Evolutionary conservation across 92 coral and sea anemone species (phyloP).

Genomic region (Parazoanthus atlanticus): DNA sequence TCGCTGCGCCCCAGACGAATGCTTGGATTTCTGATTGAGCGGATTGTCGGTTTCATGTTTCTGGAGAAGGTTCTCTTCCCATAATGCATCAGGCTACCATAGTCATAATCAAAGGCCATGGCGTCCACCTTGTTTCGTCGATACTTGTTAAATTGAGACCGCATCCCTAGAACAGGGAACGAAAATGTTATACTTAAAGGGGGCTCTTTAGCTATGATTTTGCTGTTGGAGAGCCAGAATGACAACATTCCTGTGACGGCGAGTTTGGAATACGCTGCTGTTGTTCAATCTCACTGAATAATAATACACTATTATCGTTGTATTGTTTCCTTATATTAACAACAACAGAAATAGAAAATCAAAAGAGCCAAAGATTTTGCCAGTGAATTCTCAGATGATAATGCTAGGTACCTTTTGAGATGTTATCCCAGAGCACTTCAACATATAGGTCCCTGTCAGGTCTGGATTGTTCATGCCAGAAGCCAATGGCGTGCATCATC

Average conservation of each 20-base stretch:
- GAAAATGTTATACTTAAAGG: too few relatives aligned
- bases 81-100: constrained; percentile 88
- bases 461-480: constrained; percentile 95
- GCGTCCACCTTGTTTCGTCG: constrained; percentile 78
- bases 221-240: background rate
- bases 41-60: constrained; percentile 74
- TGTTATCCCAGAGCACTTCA: constrained; percentile 94
- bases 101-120: constrained; percentile 82
- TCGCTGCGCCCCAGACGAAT: constrained; percentile 76
- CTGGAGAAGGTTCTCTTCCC: constrained; percentile 81
- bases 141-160: constrained; percentile 81
- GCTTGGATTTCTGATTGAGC: constrained; percentile 72
- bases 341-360: background rate
- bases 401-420: constrained; percentile 63
- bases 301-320: too few relatives aligned
- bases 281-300: too few relatives aligned
- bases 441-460: constrained; percentile 90
- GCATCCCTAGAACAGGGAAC: constrained; percentile 59
- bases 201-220: too few relatives aligned
- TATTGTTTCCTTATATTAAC: too few relatives aligned
- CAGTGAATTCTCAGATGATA: background rate
- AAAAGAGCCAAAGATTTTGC: background rate
- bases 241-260: too few relatives aligned
- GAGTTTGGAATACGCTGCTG: too few relatives aligned
- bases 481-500: constrained; percentile 93